A percentile compares a stretch with the other conserved stretches of the same genome.
Evolutionary conservation across 92 coral and sea anemone genomes (phyloP).

Genomic region (Meandrina meandrites): DNA sequence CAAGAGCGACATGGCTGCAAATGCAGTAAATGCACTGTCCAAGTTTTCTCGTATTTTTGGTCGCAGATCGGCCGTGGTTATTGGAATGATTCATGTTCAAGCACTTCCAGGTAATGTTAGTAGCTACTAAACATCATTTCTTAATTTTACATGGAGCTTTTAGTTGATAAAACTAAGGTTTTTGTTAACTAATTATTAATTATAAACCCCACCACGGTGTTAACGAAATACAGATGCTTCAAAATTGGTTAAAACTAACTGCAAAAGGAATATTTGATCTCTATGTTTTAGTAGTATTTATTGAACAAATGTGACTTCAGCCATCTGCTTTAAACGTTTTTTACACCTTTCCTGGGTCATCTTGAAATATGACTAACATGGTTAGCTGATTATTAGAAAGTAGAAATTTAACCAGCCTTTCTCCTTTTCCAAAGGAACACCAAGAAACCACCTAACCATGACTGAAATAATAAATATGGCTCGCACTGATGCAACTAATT

Average conservation of each 20-base stretch:
- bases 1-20: conserved; percentile 46
- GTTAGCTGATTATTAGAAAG: too few species aligned
- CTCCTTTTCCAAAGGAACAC: conserved; percentile 71
- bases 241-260: too few species aligned
- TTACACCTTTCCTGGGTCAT: too few species aligned
- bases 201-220: background rate
- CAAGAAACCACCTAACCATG: conserved; percentile 79
- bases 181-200: background rate
- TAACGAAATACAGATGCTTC: background rate
- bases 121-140: background rate
- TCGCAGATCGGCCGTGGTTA: conserved; percentile 88
- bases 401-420: background rate
- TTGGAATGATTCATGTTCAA: conserved; percentile 98
- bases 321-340: too few species aligned
- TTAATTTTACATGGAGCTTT: background rate
- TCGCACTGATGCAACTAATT: conserved; percentile 79
- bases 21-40: conserved; percentile 72
- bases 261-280: too few species aligned
- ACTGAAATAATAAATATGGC: conserved; percentile 87
- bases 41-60: conserved; percentile 85
- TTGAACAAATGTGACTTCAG: background rate
- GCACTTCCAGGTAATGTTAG: conserved; percentile 90
- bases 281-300: background rate
- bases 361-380: too few species aligned
- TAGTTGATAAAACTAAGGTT: background rate